Evolutionary conservation across 1,140 invertebrate species (phyloP).

Genomic region (Aethina tumida): DNA sequence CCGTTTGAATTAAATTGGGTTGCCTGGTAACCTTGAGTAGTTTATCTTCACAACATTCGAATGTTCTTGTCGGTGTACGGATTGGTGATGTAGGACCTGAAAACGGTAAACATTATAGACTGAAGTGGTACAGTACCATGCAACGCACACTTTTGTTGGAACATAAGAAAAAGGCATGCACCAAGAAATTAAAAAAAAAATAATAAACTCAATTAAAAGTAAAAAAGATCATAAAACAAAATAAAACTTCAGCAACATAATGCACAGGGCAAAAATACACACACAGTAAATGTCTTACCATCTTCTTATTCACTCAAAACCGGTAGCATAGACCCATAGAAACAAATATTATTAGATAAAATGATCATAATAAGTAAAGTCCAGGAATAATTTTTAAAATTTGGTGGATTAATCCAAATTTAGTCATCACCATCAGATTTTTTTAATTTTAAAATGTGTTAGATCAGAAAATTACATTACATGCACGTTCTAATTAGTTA

Average conservation of each 20-base stretch:
- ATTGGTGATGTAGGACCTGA: conserved; percentile 48
- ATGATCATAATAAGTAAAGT: background rate
- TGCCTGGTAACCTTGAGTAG: conserved; percentile 12
- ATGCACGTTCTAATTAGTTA: too few relatives aligned
- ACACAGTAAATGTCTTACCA: conserved; percentile 38
- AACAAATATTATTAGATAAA: conserved; percentile 26
- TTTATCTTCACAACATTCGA: conserved; percentile 41
- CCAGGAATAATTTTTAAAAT: conserved; percentile 5
- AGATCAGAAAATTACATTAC: too few relatives aligned
- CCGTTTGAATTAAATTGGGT: conserved; percentile 11
- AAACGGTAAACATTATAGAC: too few relatives aligned
- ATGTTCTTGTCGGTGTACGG: conserved; percentile 49
- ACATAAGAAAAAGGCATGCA: too few relatives aligned
- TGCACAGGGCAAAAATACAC: conserved; percentile 7
- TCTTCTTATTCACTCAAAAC: conserved; percentile 61
- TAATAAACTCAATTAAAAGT: conserved; percentile 11
- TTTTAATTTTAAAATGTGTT: too few relatives aligned
- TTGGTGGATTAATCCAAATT: too few relatives aligned
- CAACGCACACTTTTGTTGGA: too few relatives aligned
- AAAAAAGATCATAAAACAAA: conserved; percentile 10
- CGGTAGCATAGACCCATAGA: conserved; percentile 64
- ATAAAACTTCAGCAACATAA: conserved; percentile 2
- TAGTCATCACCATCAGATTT: too few relatives aligned
- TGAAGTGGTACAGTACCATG: too few relatives aligned
- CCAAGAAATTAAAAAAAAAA: conserved; percentile 9